These are phyloP conservation scores for Venusia cambrica DNA, from an alignment of 2,888 invertebrate species.

Conservation along the genomic window DNA sequence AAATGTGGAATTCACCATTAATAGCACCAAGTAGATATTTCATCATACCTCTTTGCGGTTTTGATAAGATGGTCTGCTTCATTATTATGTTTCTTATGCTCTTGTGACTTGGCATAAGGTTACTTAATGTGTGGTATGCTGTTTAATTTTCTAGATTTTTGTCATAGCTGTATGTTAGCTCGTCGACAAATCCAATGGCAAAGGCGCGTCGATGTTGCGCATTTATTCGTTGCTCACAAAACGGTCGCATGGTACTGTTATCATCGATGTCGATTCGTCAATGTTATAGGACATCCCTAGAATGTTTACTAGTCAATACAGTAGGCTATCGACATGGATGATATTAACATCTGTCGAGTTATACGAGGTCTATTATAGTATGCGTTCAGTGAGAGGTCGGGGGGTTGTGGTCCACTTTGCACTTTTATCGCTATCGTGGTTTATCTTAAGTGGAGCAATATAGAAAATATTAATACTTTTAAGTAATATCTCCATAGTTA, in stretches of 20 bases:
- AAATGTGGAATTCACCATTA: too few relatives aligned
- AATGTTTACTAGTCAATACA: conserved; percentile 23
- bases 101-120: conserved; percentile 14
- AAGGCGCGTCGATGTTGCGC: conserved; percentile 8
- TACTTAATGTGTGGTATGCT: conserved; percentile 22
- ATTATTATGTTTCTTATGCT: too few relatives aligned
- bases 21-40: too few relatives aligned
- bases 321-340: conserved; percentile 16
- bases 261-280: conserved; percentile 14
- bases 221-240: conserved; percentile 20
- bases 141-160: conserved; percentile 8
- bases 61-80: too few relatives aligned
- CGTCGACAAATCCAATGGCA: conserved; percentile 18
- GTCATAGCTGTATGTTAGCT: conserved; percentile 12
- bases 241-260: background rate
- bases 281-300: conserved; percentile 11
- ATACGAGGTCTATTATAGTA: conserved; percentile 5
- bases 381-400: conserved; percentile 2
- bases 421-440: background rate
- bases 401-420: conserved; percentile 5
- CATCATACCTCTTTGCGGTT: too few relatives aligned
- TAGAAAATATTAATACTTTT: conserved; percentile 37
- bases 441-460: conserved; percentile 6
- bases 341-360: conserved; percentile 7
- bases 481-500: conserved; percentile 46